Base-by-base conservation (phyloP, 2,113 vertebrate species). In the Aplodontia rufa region DNA sequence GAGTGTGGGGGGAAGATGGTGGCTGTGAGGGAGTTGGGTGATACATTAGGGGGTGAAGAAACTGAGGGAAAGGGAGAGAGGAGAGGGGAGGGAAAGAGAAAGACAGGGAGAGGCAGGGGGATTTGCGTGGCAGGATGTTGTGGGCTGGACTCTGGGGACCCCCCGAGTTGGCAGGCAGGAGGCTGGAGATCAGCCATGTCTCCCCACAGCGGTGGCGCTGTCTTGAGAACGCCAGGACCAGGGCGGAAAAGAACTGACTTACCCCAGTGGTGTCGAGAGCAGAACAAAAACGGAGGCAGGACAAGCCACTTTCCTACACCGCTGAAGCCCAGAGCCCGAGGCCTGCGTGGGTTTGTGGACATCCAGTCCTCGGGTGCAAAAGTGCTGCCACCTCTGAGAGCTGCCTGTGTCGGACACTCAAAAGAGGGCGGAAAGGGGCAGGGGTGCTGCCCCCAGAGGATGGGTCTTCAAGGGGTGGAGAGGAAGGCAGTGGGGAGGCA, bases 321-420 rank as follows among this genome's bases (percentile, higher is more conserved):
- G 32, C 6, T 35, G 22, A 58, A 49, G 53, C 51, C 6, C 8
- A 6, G 22, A 24, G 3, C 62, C 11, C 4, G 5, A 5, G 3
- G 17, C 26, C 19, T 35, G 35, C 5, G 12, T 8, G n/a, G 30
- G 45, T 14, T 10, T 9, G 68, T 0, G 3, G 26, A 2, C 7
- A 55, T 26, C 28, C 55, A 3, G 5, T 42, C 1, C 20, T 24
- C 6, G 19, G 45, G 2, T 37, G 19, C n/a, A 22, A 66, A 45
- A 53, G 51, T 13, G 28, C 24, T 66, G 10, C 4, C 76, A 53
- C 37, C 49, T 35, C 42, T 58, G 51, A 80, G 78, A 80, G 20
- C 13, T 3, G 47, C 35, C n/a, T 28, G 24, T 42, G 22, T 40
- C 2, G 10, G 7, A 22, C 11, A 28, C 35, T 80, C 24, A 14